Evolutionary conservation across 2,113 vertebrate species (phyloP).

Genomic region (Amphiprion percula): DNA sequence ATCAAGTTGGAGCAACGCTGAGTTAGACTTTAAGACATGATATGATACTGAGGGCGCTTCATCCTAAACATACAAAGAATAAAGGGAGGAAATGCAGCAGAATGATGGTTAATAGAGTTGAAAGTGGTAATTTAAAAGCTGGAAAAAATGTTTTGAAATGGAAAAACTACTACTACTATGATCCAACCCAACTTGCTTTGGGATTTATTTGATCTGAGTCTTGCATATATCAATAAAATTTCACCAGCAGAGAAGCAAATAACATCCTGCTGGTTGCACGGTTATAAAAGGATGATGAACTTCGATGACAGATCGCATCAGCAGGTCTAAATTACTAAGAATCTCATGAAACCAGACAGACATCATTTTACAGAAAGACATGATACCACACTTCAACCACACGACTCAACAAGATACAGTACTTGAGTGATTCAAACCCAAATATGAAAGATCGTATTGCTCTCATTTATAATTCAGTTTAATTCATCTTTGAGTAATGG

Average conservation of each 20-base stretch:
- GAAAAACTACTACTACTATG: background rate
- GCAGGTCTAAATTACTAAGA: conserved; percentile 31
- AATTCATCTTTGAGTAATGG: too few species aligned
- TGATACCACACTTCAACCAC: background rate
- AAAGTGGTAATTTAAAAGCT: background rate
- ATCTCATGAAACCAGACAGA: conserved; percentile 45
- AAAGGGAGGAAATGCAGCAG: background rate
- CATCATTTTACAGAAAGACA: conserved; percentile 30
- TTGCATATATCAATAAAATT: conserved; percentile 18
- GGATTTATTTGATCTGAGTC: conserved; percentile 9
- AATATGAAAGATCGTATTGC: conserved; percentile 7
- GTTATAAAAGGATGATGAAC: conserved; percentile 29
- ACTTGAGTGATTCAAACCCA: conserved; percentile 24
- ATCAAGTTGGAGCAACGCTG: background rate
- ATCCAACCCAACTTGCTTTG: background rate
- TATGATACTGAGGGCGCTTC: background rate
- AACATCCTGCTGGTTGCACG: background rate
- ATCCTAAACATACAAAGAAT: background rate
- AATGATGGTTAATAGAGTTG: background rate
- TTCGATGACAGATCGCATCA: conserved; percentile 28
- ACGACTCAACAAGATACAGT: conserved; percentile 8
- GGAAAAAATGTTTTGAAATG: background rate
- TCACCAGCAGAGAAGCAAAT: conserved; percentile 21
- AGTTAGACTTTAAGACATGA: background rate
- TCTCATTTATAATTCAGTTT: too few species aligned